phyloP scores from a whole-genome alignment of 2,113 vertebrate genomes.

The Leptosomus discolor region DNA sequence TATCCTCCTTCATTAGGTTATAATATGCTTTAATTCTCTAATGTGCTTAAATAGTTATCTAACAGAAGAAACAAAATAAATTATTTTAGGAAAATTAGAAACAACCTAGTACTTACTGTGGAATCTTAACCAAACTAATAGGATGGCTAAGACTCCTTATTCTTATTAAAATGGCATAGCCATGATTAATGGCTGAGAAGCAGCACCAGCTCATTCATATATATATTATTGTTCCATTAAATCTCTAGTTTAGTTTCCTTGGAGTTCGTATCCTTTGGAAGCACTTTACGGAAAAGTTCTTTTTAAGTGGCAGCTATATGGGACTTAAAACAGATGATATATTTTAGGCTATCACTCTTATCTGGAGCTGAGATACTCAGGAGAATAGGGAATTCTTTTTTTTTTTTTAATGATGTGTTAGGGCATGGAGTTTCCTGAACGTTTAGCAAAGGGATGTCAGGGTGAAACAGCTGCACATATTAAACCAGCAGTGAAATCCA shows the following conservation, averaged over 20 bases:
- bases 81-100: conserved; percentile 55
- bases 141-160: neutral
- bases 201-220: neutral
- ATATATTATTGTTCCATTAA: neutral
- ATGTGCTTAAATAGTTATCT: neutral
- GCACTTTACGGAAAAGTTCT: neutral
- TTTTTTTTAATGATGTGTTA: conserved; percentile 43
- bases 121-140: conserved; percentile 25
- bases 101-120: conserved; percentile 8
- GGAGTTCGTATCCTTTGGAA: neutral
- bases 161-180: conserved; percentile 42
- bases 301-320: neutral
- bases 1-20: neutral
- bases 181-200: neutral
- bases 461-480: conserved; percentile 55
- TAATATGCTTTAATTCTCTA: neutral
- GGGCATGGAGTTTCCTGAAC: conserved; percentile 31
- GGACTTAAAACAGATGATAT: neutral
- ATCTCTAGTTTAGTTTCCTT: neutral
- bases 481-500: conserved; percentile 44
- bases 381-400: neutral
- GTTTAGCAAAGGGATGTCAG: conserved; percentile 61
- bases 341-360: neutral
- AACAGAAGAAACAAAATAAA: neutral
- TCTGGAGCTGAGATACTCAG: neutral